These are phyloP conservation scores for Rosalia funebris DNA, from an alignment of 2,888 invertebrate species.

Conservation along the genomic window DNA sequence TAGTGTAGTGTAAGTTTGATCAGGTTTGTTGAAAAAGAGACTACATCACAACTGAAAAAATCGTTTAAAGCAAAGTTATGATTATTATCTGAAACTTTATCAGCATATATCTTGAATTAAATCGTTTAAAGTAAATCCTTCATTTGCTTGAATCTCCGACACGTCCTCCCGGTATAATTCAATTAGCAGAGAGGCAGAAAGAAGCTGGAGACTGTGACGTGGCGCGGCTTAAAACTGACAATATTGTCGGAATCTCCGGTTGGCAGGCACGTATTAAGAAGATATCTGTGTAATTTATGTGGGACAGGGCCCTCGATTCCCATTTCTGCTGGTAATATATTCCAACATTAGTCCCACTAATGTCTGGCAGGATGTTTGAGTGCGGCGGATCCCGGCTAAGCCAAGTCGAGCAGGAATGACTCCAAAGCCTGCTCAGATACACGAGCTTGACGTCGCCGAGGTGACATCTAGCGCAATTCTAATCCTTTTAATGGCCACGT, in stretches of 20 bases:
- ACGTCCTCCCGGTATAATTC: not conserved
- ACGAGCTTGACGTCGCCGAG: conserved; percentile 59
- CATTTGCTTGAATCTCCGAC: too few species aligned
- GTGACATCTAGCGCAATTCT: conserved; percentile 63
- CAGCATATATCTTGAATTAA: too few species aligned
- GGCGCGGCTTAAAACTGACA: conserved; percentile 54
- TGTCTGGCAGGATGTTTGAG: conserved; percentile 63
- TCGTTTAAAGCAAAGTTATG: too few species aligned
- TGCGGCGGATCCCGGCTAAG: conserved; percentile 57
- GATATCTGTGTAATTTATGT: conserved; percentile 62
- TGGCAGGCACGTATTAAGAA: conserved; percentile 63
- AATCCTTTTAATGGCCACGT: conserved; percentile 76
- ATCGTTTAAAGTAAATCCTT: too few species aligned
- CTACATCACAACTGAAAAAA: too few species aligned
- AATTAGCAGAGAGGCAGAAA: conserved; percentile 34
- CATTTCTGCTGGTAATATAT: conserved; percentile 61
- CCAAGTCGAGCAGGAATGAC: conserved; percentile 52
- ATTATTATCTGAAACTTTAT: too few species aligned
- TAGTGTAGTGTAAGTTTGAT: too few species aligned
- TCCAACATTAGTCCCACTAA: conserved; percentile 63
- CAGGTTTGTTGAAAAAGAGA: too few species aligned
- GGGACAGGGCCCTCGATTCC: conserved; percentile 52
- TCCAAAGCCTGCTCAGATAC: conserved; percentile 57
- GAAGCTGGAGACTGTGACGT: conserved; percentile 47
- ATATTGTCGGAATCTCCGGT: conserved; percentile 56